These are phyloP conservation scores for Clarias batrachus DNA, from an alignment of 2,113 vertebrate species.

Conservation along the genomic window DNA sequence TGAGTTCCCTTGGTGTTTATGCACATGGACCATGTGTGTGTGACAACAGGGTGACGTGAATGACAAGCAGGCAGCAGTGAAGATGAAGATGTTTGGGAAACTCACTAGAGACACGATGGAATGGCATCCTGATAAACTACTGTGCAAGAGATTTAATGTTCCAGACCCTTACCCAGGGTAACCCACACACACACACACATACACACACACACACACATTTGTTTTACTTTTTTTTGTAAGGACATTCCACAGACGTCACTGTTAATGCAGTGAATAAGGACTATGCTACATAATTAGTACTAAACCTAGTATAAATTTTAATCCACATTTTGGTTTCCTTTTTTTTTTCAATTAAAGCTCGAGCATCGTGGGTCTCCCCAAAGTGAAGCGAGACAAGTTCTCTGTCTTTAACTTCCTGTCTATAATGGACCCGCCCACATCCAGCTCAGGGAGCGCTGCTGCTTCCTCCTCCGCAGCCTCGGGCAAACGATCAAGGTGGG, in stretches of 20 bases:
- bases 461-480: slow-evolving; percentile 64
- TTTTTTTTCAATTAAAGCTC: slow-evolving; percentile 68
- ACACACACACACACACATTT: background rate
- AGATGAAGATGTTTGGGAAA: slow-evolving; percentile 95
- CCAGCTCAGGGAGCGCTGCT: background rate
- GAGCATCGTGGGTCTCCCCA: slow-evolving; percentile 81
- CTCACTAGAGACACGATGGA: slow-evolving; percentile 88
- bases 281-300: too few species aligned
- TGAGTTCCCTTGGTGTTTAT: background rate
- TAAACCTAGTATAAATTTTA: background rate
- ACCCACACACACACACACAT: slow-evolving; percentile 34
- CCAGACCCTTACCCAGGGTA: slow-evolving; percentile 91
- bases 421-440: slow-evolving; percentile 65
- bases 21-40: background rate
- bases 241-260: background rate
- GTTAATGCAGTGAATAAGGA: background rate
- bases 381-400: slow-evolving; percentile 93
- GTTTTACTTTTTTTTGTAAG: background rate
- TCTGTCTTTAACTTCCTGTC: slow-evolving; percentile 95
- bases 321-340: background rate
- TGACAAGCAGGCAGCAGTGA: slow-evolving; percentile 85
- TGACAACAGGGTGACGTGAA: slow-evolving; percentile 74
- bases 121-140: slow-evolving; percentile 91
- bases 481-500: slow-evolving; percentile 87
- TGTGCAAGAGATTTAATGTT: slow-evolving; percentile 94